phyloP scores from a whole-genome alignment of 2,113 vertebrate species.

The Capreolus pygargus region DNA sequence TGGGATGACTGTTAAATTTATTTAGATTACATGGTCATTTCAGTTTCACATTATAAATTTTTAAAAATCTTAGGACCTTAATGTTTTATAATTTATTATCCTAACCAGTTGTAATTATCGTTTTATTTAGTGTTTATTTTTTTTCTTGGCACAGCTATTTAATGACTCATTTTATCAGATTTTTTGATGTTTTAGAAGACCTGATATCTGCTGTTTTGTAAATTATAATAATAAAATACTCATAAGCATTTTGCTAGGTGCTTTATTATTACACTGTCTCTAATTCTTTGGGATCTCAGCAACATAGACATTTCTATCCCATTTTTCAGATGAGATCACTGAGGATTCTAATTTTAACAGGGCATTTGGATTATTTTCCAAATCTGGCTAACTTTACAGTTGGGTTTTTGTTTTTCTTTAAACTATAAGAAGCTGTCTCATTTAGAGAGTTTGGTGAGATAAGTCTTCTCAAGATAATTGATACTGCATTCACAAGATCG shows the following conservation, averaged over 20 bases:
- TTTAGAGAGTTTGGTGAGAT: slow-evolving; percentile 16
- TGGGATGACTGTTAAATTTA: background rate
- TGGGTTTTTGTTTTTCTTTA: background rate
- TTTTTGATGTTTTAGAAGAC: slow-evolving; percentile 41
- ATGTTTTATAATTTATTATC: slow-evolving; percentile 9
- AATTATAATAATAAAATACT: background rate
- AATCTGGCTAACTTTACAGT: background rate
- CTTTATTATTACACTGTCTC: background rate
- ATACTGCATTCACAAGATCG: background rate
- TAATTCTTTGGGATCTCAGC: background rate
- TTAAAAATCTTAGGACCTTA: background rate
- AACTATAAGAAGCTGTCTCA: background rate
- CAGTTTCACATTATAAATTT: background rate
- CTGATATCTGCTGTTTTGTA: background rate
- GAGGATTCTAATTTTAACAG: background rate
- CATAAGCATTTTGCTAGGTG: background rate
- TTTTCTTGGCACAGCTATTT: background rate
- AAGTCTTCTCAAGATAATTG: background rate
- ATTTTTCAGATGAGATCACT: slow-evolving; percentile 16
- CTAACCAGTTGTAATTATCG: background rate
- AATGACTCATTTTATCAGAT: slow-evolving; percentile 40
- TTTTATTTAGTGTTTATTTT: background rate
- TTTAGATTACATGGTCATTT: slow-evolving; percentile 18
- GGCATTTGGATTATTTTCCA: background rate
- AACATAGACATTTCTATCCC: background rate